phyloP scores from a whole-genome alignment of 2,888 invertebrate species.

The Dinocampus coccinellae region DNA sequence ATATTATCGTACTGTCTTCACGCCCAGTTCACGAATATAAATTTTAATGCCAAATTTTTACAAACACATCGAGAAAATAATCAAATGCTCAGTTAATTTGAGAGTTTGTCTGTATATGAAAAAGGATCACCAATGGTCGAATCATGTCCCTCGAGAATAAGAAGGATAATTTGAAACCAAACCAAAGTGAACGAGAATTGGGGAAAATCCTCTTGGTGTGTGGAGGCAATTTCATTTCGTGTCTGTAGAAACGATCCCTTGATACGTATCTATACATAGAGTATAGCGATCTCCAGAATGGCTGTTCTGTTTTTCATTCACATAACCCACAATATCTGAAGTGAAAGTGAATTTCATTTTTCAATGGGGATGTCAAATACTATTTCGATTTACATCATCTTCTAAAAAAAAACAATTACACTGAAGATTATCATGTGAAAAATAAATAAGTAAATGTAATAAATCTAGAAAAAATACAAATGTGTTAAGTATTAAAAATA shows the following conservation, averaged over 20 bases:
- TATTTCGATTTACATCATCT: background rate
- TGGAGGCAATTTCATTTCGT: constrained; percentile 25
- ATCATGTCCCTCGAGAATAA: constrained; percentile 20
- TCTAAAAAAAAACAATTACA: background rate
- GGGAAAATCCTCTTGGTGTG: constrained; percentile 9
- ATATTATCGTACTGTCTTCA: background rate
- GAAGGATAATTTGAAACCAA: constrained; percentile 51
- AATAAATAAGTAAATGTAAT: background rate
- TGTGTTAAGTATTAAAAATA: background rate
- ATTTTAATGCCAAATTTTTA: background rate
- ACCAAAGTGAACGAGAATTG: constrained; percentile 33
- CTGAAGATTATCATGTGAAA: no score
- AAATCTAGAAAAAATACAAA: background rate
- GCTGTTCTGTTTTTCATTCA: background rate
- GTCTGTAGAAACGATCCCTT: constrained; percentile 26
- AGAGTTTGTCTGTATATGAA: background rate
- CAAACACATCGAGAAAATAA: constrained; percentile 4
- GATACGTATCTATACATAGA: constrained; percentile 16
- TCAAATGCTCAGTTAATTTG: constrained; percentile 19
- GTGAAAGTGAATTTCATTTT: constrained; percentile 11
- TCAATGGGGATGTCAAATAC: background rate
- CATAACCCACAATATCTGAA: background rate
- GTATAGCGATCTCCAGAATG: constrained; percentile 21
- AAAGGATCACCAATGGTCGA: background rate
- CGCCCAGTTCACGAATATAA: background rate